Evolutionary conservation across 2,797 vertebrate genomes (phyloP).

Genomic region (Chanos chanos): DNA sequence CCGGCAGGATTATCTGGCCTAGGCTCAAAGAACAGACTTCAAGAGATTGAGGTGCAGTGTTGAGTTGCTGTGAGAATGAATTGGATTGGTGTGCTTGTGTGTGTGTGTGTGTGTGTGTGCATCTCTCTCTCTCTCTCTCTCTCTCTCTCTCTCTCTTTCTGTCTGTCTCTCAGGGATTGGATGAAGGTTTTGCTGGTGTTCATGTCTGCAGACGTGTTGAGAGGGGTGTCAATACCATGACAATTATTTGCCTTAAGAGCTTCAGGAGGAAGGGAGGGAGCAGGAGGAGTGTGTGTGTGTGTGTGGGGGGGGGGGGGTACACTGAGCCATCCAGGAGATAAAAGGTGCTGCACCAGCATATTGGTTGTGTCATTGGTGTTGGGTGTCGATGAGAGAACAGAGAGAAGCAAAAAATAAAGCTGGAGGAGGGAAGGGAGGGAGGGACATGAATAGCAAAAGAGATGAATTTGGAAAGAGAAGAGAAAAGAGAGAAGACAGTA

Average conservation of each 20-base stretch:
- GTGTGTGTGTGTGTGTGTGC: too few species aligned
- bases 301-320: not conserved
- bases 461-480: not conserved
- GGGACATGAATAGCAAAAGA: constrained; percentile 3
- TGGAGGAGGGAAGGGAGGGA: constrained; percentile 20
- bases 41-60: constrained; percentile 29
- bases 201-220: too few species aligned
- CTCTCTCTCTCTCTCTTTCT: too few species aligned
- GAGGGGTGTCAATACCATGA: too few species aligned
- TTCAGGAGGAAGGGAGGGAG: too few species aligned
- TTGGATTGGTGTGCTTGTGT: constrained; percentile 38
- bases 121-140: too few species aligned
- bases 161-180: not conserved
- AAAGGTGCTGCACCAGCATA: constrained; percentile 43
- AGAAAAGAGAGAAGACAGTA: constrained; percentile 16
- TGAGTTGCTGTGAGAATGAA: constrained; percentile 29
- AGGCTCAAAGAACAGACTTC: constrained; percentile 20
- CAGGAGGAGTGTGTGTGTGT: not conserved
- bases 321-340: constrained; percentile 5
- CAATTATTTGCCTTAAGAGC: too few species aligned
- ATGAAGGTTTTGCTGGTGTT: too few species aligned
- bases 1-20: constrained; percentile 35
- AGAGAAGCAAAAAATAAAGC: constrained; percentile 27
- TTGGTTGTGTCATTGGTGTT: constrained; percentile 36
- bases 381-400: constrained; percentile 45